Evolutionary conservation across 2,888 invertebrate species (phyloP).

Genomic region (Peribatodes rhomboidaria): DNA sequence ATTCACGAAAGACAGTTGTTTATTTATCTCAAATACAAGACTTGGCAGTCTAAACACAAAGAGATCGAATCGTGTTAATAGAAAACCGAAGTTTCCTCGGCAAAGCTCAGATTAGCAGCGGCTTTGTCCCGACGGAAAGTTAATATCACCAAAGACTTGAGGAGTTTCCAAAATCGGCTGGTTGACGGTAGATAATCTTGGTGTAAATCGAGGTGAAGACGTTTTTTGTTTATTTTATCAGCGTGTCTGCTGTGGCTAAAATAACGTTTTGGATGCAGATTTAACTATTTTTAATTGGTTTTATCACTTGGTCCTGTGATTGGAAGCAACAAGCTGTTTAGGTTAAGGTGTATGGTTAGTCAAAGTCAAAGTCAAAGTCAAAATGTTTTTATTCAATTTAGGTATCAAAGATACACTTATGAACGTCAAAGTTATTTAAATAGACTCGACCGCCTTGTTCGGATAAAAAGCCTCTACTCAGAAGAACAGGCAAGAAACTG

Average conservation of each 20-base stretch:
- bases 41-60: constrained; percentile 36
- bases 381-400: no score
- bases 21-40: constrained; percentile 32
- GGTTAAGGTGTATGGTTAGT: no score
- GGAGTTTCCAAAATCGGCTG: constrained; percentile 49
- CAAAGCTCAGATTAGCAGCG: constrained; percentile 58
- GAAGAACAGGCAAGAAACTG: no score
- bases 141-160: constrained; percentile 58
- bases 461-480: no score
- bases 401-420: no score
- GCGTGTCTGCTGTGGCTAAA: constrained; percentile 22
- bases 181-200: constrained; percentile 42
- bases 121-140: constrained; percentile 60
- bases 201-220: constrained; percentile 37
- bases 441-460: no score
- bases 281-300: background rate
- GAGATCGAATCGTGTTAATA: constrained; percentile 55
- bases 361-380: no score
- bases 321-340: no score
- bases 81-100: constrained; percentile 57
- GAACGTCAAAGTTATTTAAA: no score
- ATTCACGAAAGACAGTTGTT: constrained; percentile 24
- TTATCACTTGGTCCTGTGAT: background rate
- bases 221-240: constrained; percentile 39
- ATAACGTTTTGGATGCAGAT: background rate